phyloP scores from a whole-genome alignment of 2,113 vertebrate species.

The Pelvicachromis taeniatus region DNA sequence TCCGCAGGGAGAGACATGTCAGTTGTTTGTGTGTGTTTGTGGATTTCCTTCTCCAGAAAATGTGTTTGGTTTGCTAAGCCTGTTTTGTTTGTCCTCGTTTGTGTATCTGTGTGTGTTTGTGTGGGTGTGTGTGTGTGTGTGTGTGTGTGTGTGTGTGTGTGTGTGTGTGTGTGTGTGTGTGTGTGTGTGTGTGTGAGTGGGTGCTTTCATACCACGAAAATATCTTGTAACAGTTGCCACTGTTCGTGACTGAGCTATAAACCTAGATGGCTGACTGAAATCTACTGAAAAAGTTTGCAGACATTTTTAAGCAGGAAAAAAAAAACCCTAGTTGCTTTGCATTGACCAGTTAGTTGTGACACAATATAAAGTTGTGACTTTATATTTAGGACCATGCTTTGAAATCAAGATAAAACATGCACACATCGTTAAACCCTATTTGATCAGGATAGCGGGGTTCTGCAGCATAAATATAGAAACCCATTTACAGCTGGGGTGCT shows the following conservation, averaged over 20 bases:
- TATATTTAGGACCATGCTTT: too few relatives aligned
- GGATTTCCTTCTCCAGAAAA: conserved; percentile 37
- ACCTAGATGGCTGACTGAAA: background rate
- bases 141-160: too few relatives aligned
- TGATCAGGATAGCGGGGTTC: background rate
- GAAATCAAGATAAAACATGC: background rate
- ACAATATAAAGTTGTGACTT: too few relatives aligned
- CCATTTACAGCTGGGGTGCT: background rate
- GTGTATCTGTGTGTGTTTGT: background rate
- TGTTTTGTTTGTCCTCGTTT: conserved; percentile 41
- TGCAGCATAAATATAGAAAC: background rate
- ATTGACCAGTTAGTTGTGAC: background rate
- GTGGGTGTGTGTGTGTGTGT: background rate
- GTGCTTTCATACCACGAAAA: conserved; percentile 13
- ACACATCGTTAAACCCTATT: background rate
- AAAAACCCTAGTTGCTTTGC: background rate
- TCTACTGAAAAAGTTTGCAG: background rate
- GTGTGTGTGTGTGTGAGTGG: background rate
- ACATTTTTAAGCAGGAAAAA: background rate
- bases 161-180: background rate
- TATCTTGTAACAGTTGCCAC: conserved; percentile 32
- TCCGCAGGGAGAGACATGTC: conserved; percentile 31
- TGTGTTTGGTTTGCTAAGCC: conserved; percentile 50
- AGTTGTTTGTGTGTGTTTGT: conserved; percentile 40
- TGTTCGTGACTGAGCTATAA: conserved; percentile 14